phyloP scores from a whole-genome alignment of 2,113 vertebrate species.

The Spea multiplicata region DNA sequence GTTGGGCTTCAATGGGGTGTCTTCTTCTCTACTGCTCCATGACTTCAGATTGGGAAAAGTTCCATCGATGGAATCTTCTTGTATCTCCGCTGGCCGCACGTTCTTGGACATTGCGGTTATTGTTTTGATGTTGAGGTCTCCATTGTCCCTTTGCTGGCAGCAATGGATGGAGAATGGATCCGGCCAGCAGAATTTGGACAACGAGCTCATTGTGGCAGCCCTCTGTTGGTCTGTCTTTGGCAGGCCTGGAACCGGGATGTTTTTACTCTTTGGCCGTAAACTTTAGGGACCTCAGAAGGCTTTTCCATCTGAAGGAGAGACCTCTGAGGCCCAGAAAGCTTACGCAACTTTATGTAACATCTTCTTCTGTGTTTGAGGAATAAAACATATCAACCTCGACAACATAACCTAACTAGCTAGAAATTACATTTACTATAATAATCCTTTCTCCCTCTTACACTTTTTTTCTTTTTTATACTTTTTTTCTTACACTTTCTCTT shows the following conservation, averaged over 20 bases:
- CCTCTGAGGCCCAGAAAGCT: no score
- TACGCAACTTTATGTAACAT: no score
- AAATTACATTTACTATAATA: no score
- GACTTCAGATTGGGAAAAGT: constrained; percentile 3
- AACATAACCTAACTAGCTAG: no score
- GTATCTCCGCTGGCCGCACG: background rate
- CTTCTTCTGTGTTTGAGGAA: no score
- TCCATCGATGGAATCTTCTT: background rate
- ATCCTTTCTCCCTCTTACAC: no score
- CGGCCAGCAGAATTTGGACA: background rate
- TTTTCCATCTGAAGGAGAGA: no score
- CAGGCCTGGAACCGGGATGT: background rate
- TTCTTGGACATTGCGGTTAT: background rate
- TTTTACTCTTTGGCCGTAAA: background rate
- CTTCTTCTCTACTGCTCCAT: background rate
- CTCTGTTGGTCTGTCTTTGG: constrained; percentile 6
- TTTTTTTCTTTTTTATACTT: no score
- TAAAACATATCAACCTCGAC: no score
- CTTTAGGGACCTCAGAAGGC: no score
- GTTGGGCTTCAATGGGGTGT: background rate
- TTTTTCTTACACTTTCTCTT: no score
- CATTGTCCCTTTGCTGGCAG: background rate
- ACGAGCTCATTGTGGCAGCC: constrained; percentile 18
- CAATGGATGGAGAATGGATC: background rate
- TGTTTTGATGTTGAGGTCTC: background rate